Evolutionary conservation across 2,888 invertebrate genomes (phyloP).

Genomic region (Idaea straminata): DNA sequence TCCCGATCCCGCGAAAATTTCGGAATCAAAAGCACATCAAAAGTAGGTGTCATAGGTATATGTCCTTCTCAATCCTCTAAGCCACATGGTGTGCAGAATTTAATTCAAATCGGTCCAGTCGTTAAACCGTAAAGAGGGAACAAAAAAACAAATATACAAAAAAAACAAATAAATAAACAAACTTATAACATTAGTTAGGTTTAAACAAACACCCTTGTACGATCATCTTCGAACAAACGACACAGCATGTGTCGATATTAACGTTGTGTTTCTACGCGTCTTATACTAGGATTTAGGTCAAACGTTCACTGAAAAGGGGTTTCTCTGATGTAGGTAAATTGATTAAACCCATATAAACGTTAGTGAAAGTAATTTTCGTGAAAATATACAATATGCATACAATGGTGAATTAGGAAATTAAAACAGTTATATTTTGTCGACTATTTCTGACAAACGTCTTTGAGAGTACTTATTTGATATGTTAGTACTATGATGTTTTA

Average conservation of each 20-base stretch:
- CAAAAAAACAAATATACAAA: no score
- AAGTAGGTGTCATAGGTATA: no score
- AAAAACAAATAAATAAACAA: not conserved
- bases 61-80: no score
- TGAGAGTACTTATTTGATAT: not conserved
- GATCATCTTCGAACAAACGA: not conserved
- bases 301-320: conserved; percentile 3
- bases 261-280: not conserved
- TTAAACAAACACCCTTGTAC: not conserved
- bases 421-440: not conserved
- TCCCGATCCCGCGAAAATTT: no score
- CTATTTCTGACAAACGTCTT: not conserved
- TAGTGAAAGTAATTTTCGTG: not conserved
- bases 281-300: not conserved
- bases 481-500: not conserved
- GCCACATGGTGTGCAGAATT: no score
- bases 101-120: no score
- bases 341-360: not conserved
- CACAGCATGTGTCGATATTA: not conserved
- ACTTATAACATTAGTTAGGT: not conserved
- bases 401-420: not conserved
- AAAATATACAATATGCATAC: not conserved
- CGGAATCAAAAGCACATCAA: no score
- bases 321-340: conserved; percentile 3
- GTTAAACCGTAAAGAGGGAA: no score